Evolutionary conservation across 2,797 vertebrate genomes (phyloP), one percentile per base, ranked within the genome.

Genomic region (Sebastes variabilis): DNA sequence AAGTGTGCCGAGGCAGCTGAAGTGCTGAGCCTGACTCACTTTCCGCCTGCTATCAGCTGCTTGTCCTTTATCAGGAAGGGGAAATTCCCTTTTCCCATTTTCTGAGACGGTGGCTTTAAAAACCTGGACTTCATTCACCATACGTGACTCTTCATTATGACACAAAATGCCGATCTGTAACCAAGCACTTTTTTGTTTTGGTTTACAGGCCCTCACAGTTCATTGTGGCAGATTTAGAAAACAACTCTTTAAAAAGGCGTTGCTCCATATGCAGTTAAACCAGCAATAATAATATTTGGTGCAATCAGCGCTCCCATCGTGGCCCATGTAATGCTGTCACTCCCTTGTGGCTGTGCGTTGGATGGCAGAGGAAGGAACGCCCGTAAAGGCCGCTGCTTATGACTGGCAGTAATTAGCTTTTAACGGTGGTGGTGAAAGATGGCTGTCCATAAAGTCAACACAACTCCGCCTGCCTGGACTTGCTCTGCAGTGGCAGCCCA

Each of bases 371-470:
- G 72, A 81, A 75, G 83, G 61, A 73, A 90, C 90, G 72, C 91
- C 89, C 87, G 89, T 83, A 79, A 84, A 93, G 89, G 80, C 86
- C 75, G 74, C 88, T 87, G 82, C 88, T 87, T 83, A 84, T 81
- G 89, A 87, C 93, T 92, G 84, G 86, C 87, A 92, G 88, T 92
- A 91, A 94, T 95, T 93, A 91, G 86, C 68, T 87, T 95, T 95
- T 94, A 95, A 95, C 90, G 61, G 85, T 69, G 68, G 83, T 69
- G 87, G 94, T 90, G 87, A 92, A 83, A 92, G 89, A 92, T 86
- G 89, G 80, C 67, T 80, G 83, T 84, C 84, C 89, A 92, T 95
- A 94, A 95, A 95, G 87, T 82, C 87, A 93, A 87, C 92, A 91
- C 61, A 83, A 72, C 87, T 79, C 80, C 24, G 84, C 87, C 89